Evolutionary conservation across 2,888 invertebrate species (phyloP), one percentile per base, ranked within the genome.

Genomic region (Drosophila peninsularis): DNA sequence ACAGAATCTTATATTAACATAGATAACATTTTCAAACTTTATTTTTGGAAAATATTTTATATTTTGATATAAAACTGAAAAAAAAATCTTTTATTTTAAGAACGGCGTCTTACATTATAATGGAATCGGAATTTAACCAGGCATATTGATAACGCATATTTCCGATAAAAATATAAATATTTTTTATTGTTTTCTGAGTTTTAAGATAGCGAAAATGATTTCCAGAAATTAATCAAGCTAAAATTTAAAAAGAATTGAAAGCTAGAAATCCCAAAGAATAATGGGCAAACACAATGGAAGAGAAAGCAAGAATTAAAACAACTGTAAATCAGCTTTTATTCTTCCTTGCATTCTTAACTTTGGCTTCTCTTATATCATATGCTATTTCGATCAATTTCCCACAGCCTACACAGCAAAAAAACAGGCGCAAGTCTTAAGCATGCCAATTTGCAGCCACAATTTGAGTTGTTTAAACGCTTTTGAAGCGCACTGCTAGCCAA

Each of bases 331-430:
- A 13, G 34, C 14, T 19, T 30, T 7, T 21, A 4, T 14, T 13
- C 1, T n/a, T 24, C 49, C 34, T 21, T 9, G 17, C n/a, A 11
- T 11, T 30, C 27, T 27, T n/a, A 19, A 13, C 21, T 10, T 21
- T 55, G 24, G 19, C 9, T 34, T 14, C 7, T 39, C 52, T 63
- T 36, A 39, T 21, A 30, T 62, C 45, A 53, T 36, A 52, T 61
- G 27, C 44, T 62, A 62, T 36, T 62, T 44, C 19, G 17, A 21
- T 7, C n/a, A 19, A 62, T 61, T 61, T 60, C 9, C 13, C 44
- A 30, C 54, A 76, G 44, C 73, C 63, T 56, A 73, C 76, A 53
- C 63, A 36, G n/a, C 24, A 34, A 11, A 5, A 36, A 13, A 41
- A 3, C 36, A 10, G 42, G 32, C 7, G n/a, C 17, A 13, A 14